These are phyloP conservation scores for Gallinago undulata DNA, from an alignment of 2,113 vertebrate species.

Conservation along the genomic window DNA sequence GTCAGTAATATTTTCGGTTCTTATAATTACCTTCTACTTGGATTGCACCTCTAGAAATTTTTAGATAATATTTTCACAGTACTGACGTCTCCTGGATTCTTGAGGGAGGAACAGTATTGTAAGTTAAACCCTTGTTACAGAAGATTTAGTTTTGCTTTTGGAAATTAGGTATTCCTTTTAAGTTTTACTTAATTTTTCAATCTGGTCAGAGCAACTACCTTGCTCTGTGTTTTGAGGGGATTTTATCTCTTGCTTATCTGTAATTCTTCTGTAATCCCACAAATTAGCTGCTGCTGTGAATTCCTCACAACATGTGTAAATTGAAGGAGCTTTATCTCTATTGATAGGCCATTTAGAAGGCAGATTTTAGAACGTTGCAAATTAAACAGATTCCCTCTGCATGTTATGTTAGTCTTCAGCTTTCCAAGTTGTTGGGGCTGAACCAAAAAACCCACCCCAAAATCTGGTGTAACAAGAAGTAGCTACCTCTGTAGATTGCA, in stretches of 20 bases:
- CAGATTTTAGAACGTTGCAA: not conserved
- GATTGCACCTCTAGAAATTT: constrained; percentile 37
- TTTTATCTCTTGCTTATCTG: not conserved
- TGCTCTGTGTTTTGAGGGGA: not conserved
- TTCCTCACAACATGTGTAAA: not conserved
- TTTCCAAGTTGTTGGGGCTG: not conserved
- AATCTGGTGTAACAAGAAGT: not conserved
- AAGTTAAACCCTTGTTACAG: constrained; percentile 16
- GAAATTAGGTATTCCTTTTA: not conserved
- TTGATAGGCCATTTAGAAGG: not conserved
- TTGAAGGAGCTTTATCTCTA: not conserved
- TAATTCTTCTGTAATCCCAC: not conserved
- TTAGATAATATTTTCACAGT: constrained; percentile 20
- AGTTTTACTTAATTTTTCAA: not conserved
- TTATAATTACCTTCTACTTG: constrained; percentile 16
- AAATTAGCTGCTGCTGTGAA: not conserved
- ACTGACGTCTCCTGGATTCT: not conserved
- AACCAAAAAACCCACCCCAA: not conserved
- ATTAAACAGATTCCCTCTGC: not conserved
- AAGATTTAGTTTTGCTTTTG: not conserved
- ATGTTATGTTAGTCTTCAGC: not conserved
- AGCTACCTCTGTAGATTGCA: not conserved
- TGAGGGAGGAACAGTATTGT: constrained; percentile 22
- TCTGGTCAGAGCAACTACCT: not conserved
- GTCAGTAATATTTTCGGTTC: constrained; percentile 72